Conservation (phyloP, 2,113 vertebrate genomes). For the Asarcornis scutulata region DNA sequence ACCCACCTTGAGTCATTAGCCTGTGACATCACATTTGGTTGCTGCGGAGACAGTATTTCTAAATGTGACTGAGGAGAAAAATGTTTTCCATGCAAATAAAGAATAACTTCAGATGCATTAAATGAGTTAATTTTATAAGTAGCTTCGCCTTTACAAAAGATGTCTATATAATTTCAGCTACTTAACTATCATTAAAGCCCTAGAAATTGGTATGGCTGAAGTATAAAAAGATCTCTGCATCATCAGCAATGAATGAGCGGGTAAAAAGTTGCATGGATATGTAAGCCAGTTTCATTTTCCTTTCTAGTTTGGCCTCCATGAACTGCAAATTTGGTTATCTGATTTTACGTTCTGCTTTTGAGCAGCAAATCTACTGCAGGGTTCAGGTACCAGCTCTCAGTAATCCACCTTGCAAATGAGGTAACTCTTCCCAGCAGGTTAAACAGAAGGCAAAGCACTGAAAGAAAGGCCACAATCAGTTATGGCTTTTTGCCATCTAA, state of each 20-base stretch:
- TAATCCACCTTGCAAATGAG: not conserved
- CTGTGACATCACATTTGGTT: slow-evolving; percentile 57
- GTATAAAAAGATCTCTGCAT: not conserved
- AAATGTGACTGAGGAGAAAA: slow-evolving; percentile 9
- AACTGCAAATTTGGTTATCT: not conserved
- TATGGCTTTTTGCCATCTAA: not conserved
- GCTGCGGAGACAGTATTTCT: slow-evolving; percentile 41
- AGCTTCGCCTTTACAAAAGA: not conserved
- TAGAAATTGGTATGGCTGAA: not conserved
- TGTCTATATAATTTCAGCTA: not conserved
- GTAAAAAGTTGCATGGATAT: not conserved
- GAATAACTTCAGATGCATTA: not conserved
- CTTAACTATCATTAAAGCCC: not conserved
- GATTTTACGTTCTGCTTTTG: not conserved
- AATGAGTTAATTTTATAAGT: not conserved
- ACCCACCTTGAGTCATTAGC: slow-evolving; percentile 56
- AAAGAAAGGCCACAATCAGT: rapidly evolving
- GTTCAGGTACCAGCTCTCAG: not conserved
- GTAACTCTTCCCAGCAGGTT: not conserved
- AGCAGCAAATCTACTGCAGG: not conserved
- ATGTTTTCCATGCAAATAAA: slow-evolving; percentile 48
- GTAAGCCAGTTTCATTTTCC: not conserved
- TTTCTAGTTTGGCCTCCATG: not conserved
- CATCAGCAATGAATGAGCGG: not conserved
- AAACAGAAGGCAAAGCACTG: not conserved